phyloP scores from a whole-genome alignment of 2,888 invertebrate species.

The Chrysolina americana region DNA sequence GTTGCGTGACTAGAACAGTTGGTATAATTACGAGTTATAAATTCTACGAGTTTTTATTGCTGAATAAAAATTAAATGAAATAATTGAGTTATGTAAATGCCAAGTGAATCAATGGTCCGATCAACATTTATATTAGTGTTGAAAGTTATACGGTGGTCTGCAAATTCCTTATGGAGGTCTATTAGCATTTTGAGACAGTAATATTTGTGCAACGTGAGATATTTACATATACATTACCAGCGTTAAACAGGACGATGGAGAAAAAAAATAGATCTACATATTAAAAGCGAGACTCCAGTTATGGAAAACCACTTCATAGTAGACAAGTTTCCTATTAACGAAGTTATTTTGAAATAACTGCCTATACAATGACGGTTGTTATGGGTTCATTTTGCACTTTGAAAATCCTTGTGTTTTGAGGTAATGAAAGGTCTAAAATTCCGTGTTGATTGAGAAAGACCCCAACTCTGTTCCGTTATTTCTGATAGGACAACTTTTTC shows the following conservation, averaged over 20 bases:
- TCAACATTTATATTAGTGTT: neutral
- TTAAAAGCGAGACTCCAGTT: neutral
- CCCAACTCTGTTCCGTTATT: too few species aligned
- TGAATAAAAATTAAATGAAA: conserved; percentile 13
- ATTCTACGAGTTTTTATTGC: conserved; percentile 20
- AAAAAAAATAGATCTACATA: conserved; percentile 2
- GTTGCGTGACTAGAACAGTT: conserved; percentile 19
- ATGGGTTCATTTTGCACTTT: too few species aligned
- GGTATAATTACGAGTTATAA: conserved; percentile 13
- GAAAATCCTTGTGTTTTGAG: too few species aligned
- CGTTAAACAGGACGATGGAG: neutral
- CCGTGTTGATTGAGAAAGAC: too few species aligned
- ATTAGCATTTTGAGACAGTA: neutral
- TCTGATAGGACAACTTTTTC: too few species aligned
- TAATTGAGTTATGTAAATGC: conserved; percentile 20
- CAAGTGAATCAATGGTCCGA: neutral
- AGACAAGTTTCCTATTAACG: neutral
- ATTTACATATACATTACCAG: conserved; percentile 1
- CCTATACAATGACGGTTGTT: too few species aligned
- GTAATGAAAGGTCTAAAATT: too few species aligned
- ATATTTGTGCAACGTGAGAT: neutral
- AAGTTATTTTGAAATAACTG: neutral
- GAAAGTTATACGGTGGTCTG: neutral
- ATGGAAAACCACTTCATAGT: neutral
- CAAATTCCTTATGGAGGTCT: neutral